Conservation (phyloP, 2,888 invertebrate genomes). For the Dioctria linearis region DNA sequence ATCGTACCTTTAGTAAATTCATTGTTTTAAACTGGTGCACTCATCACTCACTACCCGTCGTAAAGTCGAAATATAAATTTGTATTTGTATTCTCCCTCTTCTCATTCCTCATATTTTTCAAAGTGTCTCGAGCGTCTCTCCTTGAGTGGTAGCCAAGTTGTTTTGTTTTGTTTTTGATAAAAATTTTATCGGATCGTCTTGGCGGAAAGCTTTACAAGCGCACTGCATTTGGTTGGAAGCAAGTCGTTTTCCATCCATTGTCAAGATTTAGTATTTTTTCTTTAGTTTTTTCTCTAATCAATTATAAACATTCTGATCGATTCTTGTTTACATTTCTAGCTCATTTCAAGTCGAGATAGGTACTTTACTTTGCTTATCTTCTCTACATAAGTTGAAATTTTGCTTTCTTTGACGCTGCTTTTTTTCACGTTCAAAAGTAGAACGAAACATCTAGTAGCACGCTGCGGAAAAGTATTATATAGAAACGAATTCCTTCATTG, state of each 20-base stretch:
- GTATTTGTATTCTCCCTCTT: not conserved
- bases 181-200: conserved; percentile 41
- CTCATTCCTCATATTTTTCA: not conserved
- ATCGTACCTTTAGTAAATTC: not conserved
- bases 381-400: not conserved
- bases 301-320: conserved; percentile 18
- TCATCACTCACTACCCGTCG: too few relatives aligned
- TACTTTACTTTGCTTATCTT: too few relatives aligned
- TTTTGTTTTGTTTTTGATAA: conserved; percentile 46
- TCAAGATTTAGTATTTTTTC: conserved; percentile 18
- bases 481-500: not conserved
- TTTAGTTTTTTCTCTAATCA: conserved; percentile 42
- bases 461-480: too few relatives aligned
- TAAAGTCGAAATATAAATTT: too few relatives aligned
- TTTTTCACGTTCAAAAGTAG: too few relatives aligned
- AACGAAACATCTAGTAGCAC: too few relatives aligned
- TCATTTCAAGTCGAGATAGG: not conserved
- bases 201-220: conserved; percentile 29
- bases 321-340: conserved; percentile 5
- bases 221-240: conserved; percentile 7
- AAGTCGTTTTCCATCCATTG: conserved; percentile 9
- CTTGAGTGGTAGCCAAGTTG: not conserved
- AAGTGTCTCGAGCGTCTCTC: conserved; percentile 14
- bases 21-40: too few relatives aligned
- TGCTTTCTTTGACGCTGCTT: not conserved